Percentiles rank a stretch among this genome's conserved stretches.
These are phyloP conservation scores for Alloscopus bannaensis DNA, from an alignment of 2,888 invertebrate genomes.

Conservation along the genomic window DNA sequence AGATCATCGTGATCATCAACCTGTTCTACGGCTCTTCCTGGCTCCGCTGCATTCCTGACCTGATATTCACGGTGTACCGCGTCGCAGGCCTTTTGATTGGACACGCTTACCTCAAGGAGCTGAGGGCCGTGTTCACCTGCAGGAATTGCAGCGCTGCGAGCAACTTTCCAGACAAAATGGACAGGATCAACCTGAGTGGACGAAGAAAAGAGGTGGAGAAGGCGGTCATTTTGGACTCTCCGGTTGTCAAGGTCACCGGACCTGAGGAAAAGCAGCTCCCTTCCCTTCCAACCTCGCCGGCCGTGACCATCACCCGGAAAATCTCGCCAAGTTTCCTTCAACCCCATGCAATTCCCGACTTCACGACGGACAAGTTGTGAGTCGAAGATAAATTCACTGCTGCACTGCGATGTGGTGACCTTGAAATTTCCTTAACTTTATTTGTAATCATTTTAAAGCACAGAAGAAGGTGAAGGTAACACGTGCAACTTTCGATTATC, in stretches of 20 bases:
- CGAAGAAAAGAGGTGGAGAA: slow-evolving; percentile 39
- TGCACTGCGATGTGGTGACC: too few relatives aligned
- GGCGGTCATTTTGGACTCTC: slow-evolving; percentile 15
- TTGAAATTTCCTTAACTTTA: too few relatives aligned
- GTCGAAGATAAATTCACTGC: background rate
- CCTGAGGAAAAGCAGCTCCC: slow-evolving; percentile 11
- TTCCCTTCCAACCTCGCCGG: background rate
- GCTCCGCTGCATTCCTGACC: slow-evolving; percentile 58
- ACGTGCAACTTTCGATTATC: too few relatives aligned
- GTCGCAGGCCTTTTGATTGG: slow-evolving; percentile 47
- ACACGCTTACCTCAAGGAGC: slow-evolving; percentile 41
- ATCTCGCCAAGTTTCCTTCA: background rate
- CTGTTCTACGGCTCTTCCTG: slow-evolving; percentile 53
- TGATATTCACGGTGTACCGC: slow-evolving; percentile 54
- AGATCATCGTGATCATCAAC: slow-evolving; percentile 61
- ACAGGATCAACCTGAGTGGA: slow-evolving; percentile 26
- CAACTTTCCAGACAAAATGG: background rate
- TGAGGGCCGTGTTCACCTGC: background rate
- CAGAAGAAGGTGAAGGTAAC: too few relatives aligned
- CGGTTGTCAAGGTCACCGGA: slow-evolving; percentile 38
- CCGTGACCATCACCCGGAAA: background rate
- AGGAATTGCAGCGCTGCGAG: slow-evolving; percentile 7
- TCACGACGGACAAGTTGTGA: slow-evolving; percentile 10
- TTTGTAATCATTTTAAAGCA: too few relatives aligned
- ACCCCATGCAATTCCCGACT: slow-evolving; percentile 2